Evolutionary conservation across 2,797 vertebrate genomes (phyloP).

Genomic region (Sus cebifrons): DNA sequence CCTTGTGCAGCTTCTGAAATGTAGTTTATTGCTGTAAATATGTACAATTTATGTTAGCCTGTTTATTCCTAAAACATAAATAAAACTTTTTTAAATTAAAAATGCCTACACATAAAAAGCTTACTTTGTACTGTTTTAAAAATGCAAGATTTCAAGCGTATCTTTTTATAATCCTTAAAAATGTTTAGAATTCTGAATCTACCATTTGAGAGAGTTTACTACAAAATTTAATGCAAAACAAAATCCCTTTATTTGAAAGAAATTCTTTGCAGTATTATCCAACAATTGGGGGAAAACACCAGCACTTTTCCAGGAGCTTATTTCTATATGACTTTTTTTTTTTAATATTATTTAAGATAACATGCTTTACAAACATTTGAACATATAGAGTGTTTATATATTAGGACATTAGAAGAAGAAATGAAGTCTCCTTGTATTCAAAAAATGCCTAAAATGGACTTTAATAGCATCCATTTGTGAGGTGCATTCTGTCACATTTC

Average conservation of each 20-base stretch:
- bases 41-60: slow-evolving; percentile 74
- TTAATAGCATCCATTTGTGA: slow-evolving; percentile 56
- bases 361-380: slow-evolving; percentile 66
- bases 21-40: slow-evolving; percentile 81
- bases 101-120: slow-evolving; percentile 65
- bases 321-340: slow-evolving; percentile 56
- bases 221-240: slow-evolving; percentile 74
- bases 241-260: slow-evolving; percentile 61
- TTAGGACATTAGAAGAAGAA: neutral
- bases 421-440: slow-evolving; percentile 68
- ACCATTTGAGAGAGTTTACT: slow-evolving; percentile 68
- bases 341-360: slow-evolving; percentile 52
- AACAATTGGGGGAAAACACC: neutral
- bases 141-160: slow-evolving; percentile 59
- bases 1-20: slow-evolving; percentile 75
- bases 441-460: slow-evolving; percentile 66
- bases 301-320: slow-evolving; percentile 74
- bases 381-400: slow-evolving; percentile 49
- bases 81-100: slow-evolving; percentile 78
- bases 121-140: slow-evolving; percentile 77
- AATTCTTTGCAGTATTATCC: slow-evolving; percentile 69
- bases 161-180: slow-evolving; percentile 70
- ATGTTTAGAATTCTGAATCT: slow-evolving; percentile 64
- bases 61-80: slow-evolving; percentile 79
- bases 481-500: neutral